phyloP scores from a whole-genome alignment of 2,888 invertebrate species.

The Zele albiditarsus region DNA sequence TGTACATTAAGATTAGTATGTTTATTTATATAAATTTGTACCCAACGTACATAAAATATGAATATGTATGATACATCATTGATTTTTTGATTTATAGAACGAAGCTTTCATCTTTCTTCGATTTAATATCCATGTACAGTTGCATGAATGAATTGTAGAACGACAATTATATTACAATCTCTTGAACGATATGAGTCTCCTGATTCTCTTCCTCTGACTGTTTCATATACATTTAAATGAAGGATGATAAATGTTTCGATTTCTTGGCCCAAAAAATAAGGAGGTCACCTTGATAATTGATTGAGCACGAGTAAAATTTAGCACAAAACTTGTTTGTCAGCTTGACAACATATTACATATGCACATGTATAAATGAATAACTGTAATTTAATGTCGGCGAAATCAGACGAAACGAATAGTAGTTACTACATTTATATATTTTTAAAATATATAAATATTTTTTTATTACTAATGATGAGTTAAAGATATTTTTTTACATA shows the following conservation, averaged over 20 bases:
- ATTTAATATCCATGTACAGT: not conserved
- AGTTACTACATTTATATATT: not conserved
- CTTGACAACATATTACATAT: not conserved
- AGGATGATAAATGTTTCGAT: not conserved
- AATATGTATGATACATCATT: not conserved
- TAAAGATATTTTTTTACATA: not conserved
- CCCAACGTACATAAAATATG: not conserved
- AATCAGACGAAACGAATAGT: not conserved
- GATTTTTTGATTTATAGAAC: conserved; percentile 3
- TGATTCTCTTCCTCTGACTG: too few relatives aligned
- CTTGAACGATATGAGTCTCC: too few relatives aligned
- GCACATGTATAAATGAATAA: not conserved
- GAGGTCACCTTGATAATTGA: not conserved
- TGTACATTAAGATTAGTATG: not conserved
- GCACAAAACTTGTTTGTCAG: not conserved
- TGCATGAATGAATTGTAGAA: not conserved
- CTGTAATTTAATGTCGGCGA: not conserved
- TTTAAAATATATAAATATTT: not conserved
- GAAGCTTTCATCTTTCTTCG: not conserved
- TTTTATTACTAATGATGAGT: not conserved
- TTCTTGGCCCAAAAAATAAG: not conserved
- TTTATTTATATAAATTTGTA: not conserved
- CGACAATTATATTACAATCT: too few relatives aligned
- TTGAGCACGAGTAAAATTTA: not conserved
- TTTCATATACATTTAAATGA: not conserved